A percentile compares a stretch with the other conserved stretches of the same genome.
Conservation (phyloP, 2,113 vertebrate genomes). For the Plectropomus leopardus region DNA sequence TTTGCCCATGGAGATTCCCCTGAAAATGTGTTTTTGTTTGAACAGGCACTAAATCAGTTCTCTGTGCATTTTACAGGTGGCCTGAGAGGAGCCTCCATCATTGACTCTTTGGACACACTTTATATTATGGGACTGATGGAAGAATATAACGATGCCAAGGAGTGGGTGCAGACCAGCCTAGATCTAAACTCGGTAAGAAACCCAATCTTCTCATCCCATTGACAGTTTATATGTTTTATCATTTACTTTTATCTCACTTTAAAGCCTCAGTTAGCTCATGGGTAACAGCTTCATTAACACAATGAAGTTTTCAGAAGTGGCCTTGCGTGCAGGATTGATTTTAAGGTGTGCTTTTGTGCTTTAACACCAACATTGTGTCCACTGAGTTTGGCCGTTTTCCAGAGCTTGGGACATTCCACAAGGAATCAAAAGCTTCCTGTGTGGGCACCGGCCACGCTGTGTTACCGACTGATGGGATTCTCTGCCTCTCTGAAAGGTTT, state of each 20-base stretch:
- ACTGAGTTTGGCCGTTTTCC: constrained; percentile 50
- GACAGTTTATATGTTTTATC: not conserved
- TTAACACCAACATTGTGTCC: constrained; percentile 52
- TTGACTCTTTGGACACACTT: constrained; percentile 96
- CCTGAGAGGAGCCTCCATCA: constrained; percentile 93
- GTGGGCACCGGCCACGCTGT: constrained; percentile 47
- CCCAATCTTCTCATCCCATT: not conserved
- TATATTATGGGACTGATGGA: constrained; percentile 97
- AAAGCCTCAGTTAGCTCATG: not conserved
- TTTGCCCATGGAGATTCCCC: not conserved
- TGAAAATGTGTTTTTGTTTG: not conserved
- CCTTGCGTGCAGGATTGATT: constrained; percentile 55
- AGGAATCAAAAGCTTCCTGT: constrained; percentile 66
- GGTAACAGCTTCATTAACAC: constrained; percentile 7
- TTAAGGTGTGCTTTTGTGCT: constrained; percentile 51
- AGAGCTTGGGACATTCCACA: constrained; percentile 57
- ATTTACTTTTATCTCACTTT: not conserved
- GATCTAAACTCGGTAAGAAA: constrained; percentile 94
- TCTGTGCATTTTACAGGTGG: constrained; percentile 86
- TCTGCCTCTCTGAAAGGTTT: constrained; percentile 43
- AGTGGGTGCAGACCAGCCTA: constrained; percentile 93
- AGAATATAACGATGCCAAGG: constrained; percentile 94
- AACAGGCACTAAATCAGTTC: not conserved
- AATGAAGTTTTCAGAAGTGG: constrained; percentile 48
- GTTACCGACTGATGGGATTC: constrained; percentile 62